Percentiles rank a stretch among this genome's conserved stretches.
Evolutionary conservation across 2,797 vertebrate species (phyloP).

Genomic region (Hippocampus kuda): DNA sequence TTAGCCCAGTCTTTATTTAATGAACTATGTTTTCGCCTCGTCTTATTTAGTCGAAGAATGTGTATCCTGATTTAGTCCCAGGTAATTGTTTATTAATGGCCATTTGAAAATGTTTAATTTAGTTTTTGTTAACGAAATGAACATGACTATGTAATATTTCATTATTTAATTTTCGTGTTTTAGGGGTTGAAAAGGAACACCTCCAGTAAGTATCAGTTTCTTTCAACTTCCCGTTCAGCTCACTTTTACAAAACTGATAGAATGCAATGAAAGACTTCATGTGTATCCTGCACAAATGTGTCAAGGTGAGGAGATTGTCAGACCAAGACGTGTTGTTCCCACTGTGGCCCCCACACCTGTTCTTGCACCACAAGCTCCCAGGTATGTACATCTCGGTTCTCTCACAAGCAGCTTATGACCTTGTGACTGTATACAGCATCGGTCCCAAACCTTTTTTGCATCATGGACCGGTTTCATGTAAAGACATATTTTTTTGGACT

Average conservation of each 20-base stretch:
- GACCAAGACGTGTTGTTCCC: constrained; percentile 81
- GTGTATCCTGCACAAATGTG: neutral
- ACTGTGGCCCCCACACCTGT: constrained; percentile 48
- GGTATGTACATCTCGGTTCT: constrained; percentile 48
- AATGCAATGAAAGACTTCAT: neutral
- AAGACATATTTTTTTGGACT: neutral
- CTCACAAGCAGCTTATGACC: neutral
- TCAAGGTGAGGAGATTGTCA: constrained; percentile 86
- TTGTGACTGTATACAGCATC: neutral
- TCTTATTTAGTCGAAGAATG: no score
- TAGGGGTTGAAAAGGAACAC: constrained; percentile 91
- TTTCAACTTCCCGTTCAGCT: neutral
- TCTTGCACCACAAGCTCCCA: constrained; percentile 70
- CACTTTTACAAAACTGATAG: constrained; percentile 2
- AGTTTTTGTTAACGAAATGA: no score
- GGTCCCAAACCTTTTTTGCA: neutral
- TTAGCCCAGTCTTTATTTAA: no score
- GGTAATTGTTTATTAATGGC: no score
- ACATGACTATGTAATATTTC: no score
- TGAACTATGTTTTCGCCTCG: no score
- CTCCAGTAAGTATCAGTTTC: constrained; percentile 78
- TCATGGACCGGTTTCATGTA: neutral
- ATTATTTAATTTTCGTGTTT: constrained; percentile 50
- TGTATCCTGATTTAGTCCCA: no score
- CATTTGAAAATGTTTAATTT: no score